These are phyloP conservation scores for human DNA, from an alignment of 2,113 vertebrate species.

Conservation along the genomic window DNA sequence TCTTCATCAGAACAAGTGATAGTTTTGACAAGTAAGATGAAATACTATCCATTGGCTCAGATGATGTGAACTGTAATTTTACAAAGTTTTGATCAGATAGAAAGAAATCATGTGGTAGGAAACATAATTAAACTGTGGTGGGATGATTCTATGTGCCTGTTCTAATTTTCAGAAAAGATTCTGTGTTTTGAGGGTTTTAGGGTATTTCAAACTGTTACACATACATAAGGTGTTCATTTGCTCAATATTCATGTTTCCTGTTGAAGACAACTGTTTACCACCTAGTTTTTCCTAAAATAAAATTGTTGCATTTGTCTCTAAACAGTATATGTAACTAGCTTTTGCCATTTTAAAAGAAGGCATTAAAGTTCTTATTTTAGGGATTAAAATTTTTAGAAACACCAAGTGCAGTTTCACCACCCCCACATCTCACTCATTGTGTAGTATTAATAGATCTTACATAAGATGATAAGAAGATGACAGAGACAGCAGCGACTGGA, in stretches of 20 bases:
- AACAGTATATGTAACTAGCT: neutral
- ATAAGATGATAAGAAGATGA: neutral
- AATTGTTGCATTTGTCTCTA: neutral
- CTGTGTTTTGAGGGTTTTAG: neutral
- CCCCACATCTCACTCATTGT: neutral
- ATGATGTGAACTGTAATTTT: neutral
- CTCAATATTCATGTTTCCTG: neutral
- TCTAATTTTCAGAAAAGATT: neutral
- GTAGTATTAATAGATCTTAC: neutral
- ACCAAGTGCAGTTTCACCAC: neutral
- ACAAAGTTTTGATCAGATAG: neutral
- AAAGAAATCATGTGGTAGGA: neutral
- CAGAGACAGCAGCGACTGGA: neutral
- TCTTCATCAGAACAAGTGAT: constrained; percentile 96
- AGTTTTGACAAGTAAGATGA: constrained; percentile 95
- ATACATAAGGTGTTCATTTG: neutral
- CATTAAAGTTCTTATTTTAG: neutral
- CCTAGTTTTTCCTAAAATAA: neutral
- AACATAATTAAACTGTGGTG: neutral
- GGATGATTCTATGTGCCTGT: neutral
- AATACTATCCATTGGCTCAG: rapidly evolving
- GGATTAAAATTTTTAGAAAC: neutral
- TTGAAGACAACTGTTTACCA: neutral
- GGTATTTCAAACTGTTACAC: neutral
- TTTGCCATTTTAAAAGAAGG: constrained; percentile 13